Conservation (phyloP, 2,113 vertebrate genomes). For the Sarotherodon lohbergeri region DNA sequence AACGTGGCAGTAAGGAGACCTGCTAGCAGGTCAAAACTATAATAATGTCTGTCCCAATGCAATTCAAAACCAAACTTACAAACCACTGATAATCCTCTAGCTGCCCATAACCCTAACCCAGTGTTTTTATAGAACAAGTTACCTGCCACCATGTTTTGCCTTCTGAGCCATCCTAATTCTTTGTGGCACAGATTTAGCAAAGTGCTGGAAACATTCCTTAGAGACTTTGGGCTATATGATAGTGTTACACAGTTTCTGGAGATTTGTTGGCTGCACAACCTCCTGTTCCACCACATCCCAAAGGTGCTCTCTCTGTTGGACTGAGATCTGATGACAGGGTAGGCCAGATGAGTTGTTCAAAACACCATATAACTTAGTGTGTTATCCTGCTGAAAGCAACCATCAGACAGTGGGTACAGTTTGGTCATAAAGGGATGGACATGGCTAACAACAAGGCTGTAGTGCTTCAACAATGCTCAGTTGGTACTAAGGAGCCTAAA, state of each 20-base stretch:
- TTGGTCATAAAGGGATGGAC: background rate
- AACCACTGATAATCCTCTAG: background rate
- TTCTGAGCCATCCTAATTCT: background rate
- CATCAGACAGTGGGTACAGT: background rate
- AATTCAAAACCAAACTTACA: background rate
- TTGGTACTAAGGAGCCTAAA: background rate
- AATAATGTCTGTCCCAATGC: background rate
- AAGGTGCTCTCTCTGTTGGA: background rate
- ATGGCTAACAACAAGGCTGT: background rate
- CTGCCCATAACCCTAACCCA: background rate
- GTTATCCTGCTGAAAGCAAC: background rate
- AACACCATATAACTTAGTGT: background rate
- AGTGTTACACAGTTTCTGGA: background rate
- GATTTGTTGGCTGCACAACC: background rate
- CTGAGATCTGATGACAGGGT: background rate
- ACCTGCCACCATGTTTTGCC: background rate
- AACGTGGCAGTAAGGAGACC: rapidly evolving
- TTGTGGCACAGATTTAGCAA: background rate
- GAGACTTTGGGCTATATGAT: background rate
- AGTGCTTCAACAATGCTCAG: background rate
- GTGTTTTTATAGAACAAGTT: background rate
- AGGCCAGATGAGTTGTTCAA: background rate
- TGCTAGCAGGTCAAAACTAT: background rate
- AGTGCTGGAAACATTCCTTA: background rate
- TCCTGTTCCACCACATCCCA: background rate